Base-by-base conservation (phyloP, 2,888 invertebrate species). In the Anthophora plumipes region DNA sequence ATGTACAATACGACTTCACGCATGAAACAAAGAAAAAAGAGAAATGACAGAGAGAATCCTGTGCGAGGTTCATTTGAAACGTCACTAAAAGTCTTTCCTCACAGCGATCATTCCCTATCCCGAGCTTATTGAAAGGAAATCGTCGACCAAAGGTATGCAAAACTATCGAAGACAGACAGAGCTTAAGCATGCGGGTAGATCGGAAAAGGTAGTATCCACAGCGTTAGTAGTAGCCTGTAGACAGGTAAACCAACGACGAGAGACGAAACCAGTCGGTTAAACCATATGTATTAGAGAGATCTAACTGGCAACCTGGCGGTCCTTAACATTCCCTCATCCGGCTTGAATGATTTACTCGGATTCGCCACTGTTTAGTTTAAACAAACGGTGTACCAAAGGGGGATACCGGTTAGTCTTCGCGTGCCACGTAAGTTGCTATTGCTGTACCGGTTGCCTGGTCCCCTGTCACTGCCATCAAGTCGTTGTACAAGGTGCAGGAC, bases 381-480 rank as follows among this genome's bases (percentile, higher is more conserved):
- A 84, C 77, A 80, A 87, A 88, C 83, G 82, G 64, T 70, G 70
- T 69, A 37, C 63, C 71, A 41, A n/a, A n/a, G 48, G n/a, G 41
- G 69, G 67, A 74, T 85, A 83, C 80, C 75, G 77, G 82, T 84
- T 71, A 64, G 74, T 69, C 78, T 83, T 72, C 79, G 79, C 77
- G 71, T 80, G 80, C 64, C 84, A 72, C 54, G n/a, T 48, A 64
- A 66, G 61, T 69, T 80, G 72, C 41, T 66, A 70, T 54, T 77
- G 64, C 67, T 48, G 57, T 20, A 50, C 54, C 77, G 74, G 67
- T 54, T 73, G 80, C 72, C 74, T 64, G 69, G 78, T 59, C 69
- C 69, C 74, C 87, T 87, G 87, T 87, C 87, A 87, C 84, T 87
- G 77, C 66, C 85, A 80, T 85, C 87, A 84, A 84, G 79, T 71